Percentiles rank a stretch among this genome's conserved stretches.
phyloP scores from a whole-genome alignment of 1,140 invertebrate species.

The Drosophila willistoni region DNA sequence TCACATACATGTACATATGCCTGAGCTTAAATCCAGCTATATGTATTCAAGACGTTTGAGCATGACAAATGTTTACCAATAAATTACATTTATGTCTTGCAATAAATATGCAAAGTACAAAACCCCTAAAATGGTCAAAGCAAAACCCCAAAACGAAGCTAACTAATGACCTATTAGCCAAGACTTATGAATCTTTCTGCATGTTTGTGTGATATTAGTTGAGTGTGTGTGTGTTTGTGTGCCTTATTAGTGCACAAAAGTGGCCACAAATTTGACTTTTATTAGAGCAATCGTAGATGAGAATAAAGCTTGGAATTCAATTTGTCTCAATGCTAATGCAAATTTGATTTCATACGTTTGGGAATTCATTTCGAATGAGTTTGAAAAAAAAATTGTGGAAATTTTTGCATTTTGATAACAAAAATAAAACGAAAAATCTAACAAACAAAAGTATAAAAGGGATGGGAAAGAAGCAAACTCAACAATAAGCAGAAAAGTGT shows the following conservation, averaged over 20 bases:
- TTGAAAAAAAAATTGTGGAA: constrained; percentile 11
- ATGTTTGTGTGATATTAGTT: constrained; percentile 11
- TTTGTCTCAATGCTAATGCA: constrained; percentile 52
- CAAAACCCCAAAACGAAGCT: constrained; percentile 37
- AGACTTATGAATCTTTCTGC: constrained; percentile 10
- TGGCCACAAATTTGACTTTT: constrained; percentile 73
- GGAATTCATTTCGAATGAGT: constrained; percentile 51
- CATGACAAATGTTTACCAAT: constrained; percentile 70
- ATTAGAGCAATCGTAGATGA: constrained; percentile 59
- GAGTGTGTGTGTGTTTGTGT: constrained; percentile 49
- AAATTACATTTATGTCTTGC: constrained; percentile 76
- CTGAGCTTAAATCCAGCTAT: constrained; percentile 3
- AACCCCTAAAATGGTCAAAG: constrained; percentile 12
- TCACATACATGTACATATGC: not conserved
- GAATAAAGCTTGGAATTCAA: constrained; percentile 59
- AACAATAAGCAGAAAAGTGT: constrained; percentile 62
- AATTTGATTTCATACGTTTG: constrained; percentile 55
- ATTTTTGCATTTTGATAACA: constrained; percentile 43
- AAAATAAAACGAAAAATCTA: constrained; percentile 67
- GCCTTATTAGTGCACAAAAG: constrained; percentile 72
- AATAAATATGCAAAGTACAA: constrained; percentile 76
- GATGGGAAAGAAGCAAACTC: constrained; percentile 19
- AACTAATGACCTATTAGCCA: constrained; percentile 78
- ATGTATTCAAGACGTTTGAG: constrained; percentile 2
- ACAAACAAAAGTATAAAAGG: constrained; percentile 42